Evolutionary conservation across 2,797 vertebrate genomes (phyloP), one percentile per base, ranked within the genome.

Genomic region (Coilia nasus): DNA sequence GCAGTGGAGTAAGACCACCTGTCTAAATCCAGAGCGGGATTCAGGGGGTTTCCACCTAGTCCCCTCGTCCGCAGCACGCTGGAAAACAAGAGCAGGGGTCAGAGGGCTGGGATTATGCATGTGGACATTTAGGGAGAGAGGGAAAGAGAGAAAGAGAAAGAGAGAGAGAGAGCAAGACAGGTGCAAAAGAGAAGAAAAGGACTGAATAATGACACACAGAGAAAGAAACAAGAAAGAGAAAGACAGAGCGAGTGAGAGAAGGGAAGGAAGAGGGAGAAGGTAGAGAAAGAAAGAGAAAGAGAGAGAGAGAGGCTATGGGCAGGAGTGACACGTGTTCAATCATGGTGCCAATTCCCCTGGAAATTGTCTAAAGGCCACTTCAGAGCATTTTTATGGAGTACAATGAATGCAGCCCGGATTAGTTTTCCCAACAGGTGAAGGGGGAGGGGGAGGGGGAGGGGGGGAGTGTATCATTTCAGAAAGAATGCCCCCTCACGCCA

Each of bases 321-420:
- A 82, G 82, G 93, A 91, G 89, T 91, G 94, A 93, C 94, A 94
- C 90, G 91, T 93, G 94, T 94, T 95, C 94, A 94, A 94, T 95
- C 94, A 94, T 90, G 91, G 88, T 89, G 88, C 91, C 90, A 93
- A 92, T 94, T 94, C 88, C 11, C 67, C 71, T 83, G 93, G 93
- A 93, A 94, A 95, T 93, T 90, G 93, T 91, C 0, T 87, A 93
- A 93, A 92, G 91, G 90, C 89, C 91, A 92, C 91, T 89, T 91
- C 89, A 90, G 87, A 94, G 90, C 85, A 21, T 90, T 92, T 75
- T 94, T 92, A 91, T 88, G 86, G 90, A 91, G 90, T 85, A 89
- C 92, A 91, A 92, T 85, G 88, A 91, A 89, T 92, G 89, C 91
- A 91, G 90, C 89, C 86, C 86, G 93, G 94, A 95, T 95, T 95